Evolutionary conservation across 2,888 invertebrate species (phyloP), one percentile per base, ranked within the genome.

Genomic region (Smittia aterrima): DNA sequence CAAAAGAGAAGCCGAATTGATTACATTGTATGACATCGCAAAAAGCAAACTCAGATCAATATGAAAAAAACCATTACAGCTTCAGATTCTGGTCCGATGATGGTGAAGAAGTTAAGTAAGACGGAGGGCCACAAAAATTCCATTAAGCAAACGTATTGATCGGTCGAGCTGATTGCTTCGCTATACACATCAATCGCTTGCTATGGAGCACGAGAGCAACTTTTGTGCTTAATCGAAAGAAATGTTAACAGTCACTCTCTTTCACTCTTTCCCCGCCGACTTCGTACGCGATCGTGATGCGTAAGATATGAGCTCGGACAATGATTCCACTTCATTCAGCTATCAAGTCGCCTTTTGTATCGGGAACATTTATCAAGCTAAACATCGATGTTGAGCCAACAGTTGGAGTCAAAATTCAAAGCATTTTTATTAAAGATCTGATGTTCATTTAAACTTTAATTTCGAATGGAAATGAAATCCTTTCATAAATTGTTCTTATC

Each of bases 21-120:
- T 67, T 67, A 67, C 67, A 64, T 53, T 47, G 68, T 70, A 70
- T 70, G 68, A 70, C 68, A 70, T 53, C 40, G 68, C 68, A 70
- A 70, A 70, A 70, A 38, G 11, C 25, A 58, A 58, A 18, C 18
- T 40, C 41, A 20, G 68, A 70, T 70, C 68, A 70, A 70, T 70
- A 70, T 70, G 53, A 53, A 53, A 67, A 22, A 70, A 53, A 18
- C 68, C 53, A 70, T 70, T 53, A 67, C 20, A 40, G 16, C 27
- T 22, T 20, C 67, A 27, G 4, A 27, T 27, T 64, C 25, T 27
- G 40, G 18, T 1, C 13, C 25, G 47, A 32, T 13, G 67, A 67
- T 67, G 66, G n/a, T 16, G 32, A 16, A 13, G 68, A 38, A 24
- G 16, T 9, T 40, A 25, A 66, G 68, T 13, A 18, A 40, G 16